Base-by-base conservation (phyloP, 2,797 vertebrate genomes). In the Leptodactylus fallax region DNA sequence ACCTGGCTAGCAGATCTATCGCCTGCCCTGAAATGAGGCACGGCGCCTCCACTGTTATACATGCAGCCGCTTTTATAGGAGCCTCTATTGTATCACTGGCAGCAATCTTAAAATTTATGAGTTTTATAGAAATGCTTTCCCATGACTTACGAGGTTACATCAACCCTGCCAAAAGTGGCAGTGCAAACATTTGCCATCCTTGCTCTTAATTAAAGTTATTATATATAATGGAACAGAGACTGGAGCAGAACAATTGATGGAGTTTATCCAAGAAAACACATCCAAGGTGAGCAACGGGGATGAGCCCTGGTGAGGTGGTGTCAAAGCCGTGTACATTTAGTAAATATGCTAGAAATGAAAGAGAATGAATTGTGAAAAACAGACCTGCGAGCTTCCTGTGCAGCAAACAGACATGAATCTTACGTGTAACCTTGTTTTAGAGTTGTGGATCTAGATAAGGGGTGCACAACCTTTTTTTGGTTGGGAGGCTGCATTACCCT, bases 41-140 rank as follows among this genome's bases (percentile, higher is more conserved):
- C 4, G 17, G 36, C 36, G 45, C 47, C 72, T n/a, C n/a, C 36
- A 21, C 36, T 21, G 45, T 49, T 47, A 47, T 49, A 72, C 71
- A 4, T 47, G 72, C 47, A 77, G 72, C 72, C 7, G 16, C 6
- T 17, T 12, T 36, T 72, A 74, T 21, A 74, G 71, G 27, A 49
- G 49, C 72, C 72, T 77, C 72, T 53, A 77, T 77, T 77, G 72
- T 53, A n/a, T 77, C 21, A 2, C 72, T 49, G 72, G 17, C 72
- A 51, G 72, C 9, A 2, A 21, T 7, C 49, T 77, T 53, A n/a
- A 12, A n/a, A 53, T 76, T 76, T 51, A 76, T 76, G 72, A 53
- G 19, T 53, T 53, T 53, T 53, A n/a, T 51, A 76, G 14, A 13
- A 76, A 76, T 76, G 47, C 47, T 12, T 77, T 53, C 72, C 47